Evolutionary conservation across 1,140 invertebrate species (phyloP), one percentile per base, ranked within the genome.

Genomic region (Plutomurus gul): DNA sequence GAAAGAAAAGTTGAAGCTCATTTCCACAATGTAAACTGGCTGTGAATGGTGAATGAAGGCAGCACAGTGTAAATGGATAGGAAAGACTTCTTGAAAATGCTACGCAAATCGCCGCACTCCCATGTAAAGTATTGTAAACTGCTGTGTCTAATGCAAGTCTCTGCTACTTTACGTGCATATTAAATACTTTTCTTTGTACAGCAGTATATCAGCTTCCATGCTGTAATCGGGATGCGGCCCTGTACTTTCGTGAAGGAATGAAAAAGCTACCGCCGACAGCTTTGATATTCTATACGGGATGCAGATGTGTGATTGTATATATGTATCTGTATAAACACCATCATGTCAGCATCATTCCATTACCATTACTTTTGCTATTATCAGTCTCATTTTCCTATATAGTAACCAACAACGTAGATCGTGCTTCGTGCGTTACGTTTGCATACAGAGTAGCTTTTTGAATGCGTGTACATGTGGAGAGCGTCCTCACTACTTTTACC

Each of bases 41-140:
- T 43, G 2, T 43, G 39, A 43, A 43, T 43, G 39, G 11, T 43
- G n/a, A 43, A 43, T 43, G 11, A 43, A 43, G 39, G 39, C 39
- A 43, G 39, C 11, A n/a, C 11, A 43, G n/a, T 10, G 51, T 30
- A 25, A 60, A 33, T 65, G 27, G 10, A 33, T 65, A 65, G 36
- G n/a, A 65, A 11, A 65, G 27, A 16, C 56, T 65, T 65, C 18
- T 65, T n/a, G 18, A 60, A 65, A 65, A 36, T 13, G 56, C 56
- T 65, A 65, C 36, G 56, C 56, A 65, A 65, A 65, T 65, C 56
- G 27, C 16, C 36, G 56, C 56, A 33, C 27, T 33, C 56, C 30
- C 27, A 65, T 65, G 56, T 65, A 30, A 65, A 65, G 27, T 65
- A n/a, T 8, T 65, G 56, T 65, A 30, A 65, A 65, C 56, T 65